phyloP scores from a whole-genome alignment of 2,797 vertebrate genomes.

The Neostethus bicornis region DNA sequence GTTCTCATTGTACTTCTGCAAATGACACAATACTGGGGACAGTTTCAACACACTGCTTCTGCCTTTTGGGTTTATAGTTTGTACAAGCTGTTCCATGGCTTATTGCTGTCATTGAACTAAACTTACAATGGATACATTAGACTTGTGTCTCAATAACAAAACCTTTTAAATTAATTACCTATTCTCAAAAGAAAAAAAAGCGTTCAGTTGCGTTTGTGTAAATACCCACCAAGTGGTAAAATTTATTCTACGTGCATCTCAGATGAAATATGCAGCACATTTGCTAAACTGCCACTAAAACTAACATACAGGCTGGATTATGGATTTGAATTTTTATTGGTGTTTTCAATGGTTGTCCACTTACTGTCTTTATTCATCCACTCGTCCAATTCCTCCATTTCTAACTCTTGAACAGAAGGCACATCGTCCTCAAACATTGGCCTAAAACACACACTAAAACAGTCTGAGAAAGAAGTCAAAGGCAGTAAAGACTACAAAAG shows the following conservation, averaged over 20 bases:
- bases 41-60: not conserved
- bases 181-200: not conserved
- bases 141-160: not conserved
- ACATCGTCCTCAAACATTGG: conserved; percentile 99
- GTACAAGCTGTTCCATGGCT: not conserved
- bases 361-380: conserved; percentile 93
- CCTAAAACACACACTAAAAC: conserved; percentile 68
- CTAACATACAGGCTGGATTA: not conserved
- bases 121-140: not conserved
- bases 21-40: not conserved
- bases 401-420: conserved; percentile 95
- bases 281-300: not conserved
- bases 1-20: not conserved
- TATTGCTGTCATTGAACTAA: not conserved
- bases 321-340: not conserved
- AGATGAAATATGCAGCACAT: not conserved
- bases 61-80: not conserved
- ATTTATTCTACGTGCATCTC: not conserved
- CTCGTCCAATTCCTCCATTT: conserved; percentile 96
- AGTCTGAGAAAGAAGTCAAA: not conserved
- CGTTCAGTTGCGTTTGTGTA: not conserved
- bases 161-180: not conserved
- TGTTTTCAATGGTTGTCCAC: not conserved
- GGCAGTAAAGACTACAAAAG: too few species aligned
- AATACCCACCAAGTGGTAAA: not conserved